phyloP scores from a whole-genome alignment of 2,888 invertebrate genomes.

The Heliconius charithonia region DNA sequence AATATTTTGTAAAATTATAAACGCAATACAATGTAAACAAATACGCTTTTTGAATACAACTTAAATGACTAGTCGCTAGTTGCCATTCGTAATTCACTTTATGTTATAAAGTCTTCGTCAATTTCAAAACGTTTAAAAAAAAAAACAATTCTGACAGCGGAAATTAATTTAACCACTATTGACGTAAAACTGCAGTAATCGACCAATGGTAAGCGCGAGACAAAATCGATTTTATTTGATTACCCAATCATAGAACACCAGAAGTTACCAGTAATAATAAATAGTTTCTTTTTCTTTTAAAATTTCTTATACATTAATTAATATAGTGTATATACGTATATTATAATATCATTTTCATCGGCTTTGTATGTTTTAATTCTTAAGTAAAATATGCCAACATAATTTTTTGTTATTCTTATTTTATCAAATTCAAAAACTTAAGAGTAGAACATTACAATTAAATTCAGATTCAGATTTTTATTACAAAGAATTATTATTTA shows the following conservation, averaged over 20 bases:
- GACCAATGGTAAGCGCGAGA: constrained; percentile 12
- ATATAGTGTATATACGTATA: too few species aligned
- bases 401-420: too few species aligned
- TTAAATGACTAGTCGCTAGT: constrained; percentile 30
- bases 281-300: neutral
- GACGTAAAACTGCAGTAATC: neutral
- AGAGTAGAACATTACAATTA: too few species aligned
- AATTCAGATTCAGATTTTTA: too few species aligned
- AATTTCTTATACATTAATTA: neutral
- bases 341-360: neutral
- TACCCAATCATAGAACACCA: constrained; percentile 23
- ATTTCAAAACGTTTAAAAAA: constrained; percentile 17
- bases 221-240: constrained; percentile 33
- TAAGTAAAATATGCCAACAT: too few species aligned
- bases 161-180: constrained; percentile 28
- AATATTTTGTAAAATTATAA: constrained; percentile 3
- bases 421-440: too few species aligned
- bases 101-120: neutral
- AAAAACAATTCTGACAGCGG: constrained; percentile 12
- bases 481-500: too few species aligned
- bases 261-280: constrained; percentile 27
- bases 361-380: too few species aligned
- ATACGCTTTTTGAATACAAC: constrained; percentile 30
- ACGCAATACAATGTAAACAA: constrained; percentile 25
- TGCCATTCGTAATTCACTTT: constrained; percentile 17